These are phyloP conservation scores for Alces alces DNA, from an alignment of 2,113 vertebrate species.

Conservation along the genomic window DNA sequence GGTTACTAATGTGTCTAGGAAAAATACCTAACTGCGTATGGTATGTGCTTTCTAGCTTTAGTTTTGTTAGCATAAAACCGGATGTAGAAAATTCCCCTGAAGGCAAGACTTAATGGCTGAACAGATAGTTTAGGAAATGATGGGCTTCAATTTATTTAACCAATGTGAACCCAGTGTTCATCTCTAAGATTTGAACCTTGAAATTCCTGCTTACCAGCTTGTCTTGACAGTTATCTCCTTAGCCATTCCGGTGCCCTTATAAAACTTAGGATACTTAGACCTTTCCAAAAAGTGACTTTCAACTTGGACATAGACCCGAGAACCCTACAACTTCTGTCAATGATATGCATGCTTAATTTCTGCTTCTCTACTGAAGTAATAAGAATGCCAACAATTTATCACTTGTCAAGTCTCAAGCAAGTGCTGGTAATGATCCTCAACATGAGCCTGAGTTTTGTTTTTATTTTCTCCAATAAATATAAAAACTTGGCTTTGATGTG, in stretches of 20 bases:
- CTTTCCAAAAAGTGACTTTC: not conserved
- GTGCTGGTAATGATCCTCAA: not conserved
- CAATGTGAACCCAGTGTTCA: not conserved
- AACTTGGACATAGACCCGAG: not conserved
- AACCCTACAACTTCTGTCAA: not conserved
- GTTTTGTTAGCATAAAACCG: not conserved
- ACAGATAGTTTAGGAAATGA: not conserved
- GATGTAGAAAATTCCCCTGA: not conserved
- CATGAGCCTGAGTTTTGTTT: not conserved
- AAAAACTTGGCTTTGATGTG: constrained; percentile 6
- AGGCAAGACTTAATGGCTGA: not conserved
- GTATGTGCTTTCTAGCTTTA: not conserved
- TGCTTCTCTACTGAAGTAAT: not conserved
- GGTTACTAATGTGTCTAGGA: not conserved
- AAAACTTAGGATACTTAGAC: not conserved
- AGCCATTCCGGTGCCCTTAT: not conserved
- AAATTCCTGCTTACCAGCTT: not conserved
- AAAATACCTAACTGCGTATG: not conserved
- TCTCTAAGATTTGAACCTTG: not conserved
- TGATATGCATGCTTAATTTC: not conserved
- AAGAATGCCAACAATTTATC: not conserved
- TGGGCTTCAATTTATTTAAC: not conserved
- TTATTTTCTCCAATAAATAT: not conserved
- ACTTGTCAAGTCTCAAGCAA: not conserved
- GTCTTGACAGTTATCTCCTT: not conserved